Conservation (phyloP, 2,888 invertebrate genomes). For the Heterodera filipjevi region DNA sequence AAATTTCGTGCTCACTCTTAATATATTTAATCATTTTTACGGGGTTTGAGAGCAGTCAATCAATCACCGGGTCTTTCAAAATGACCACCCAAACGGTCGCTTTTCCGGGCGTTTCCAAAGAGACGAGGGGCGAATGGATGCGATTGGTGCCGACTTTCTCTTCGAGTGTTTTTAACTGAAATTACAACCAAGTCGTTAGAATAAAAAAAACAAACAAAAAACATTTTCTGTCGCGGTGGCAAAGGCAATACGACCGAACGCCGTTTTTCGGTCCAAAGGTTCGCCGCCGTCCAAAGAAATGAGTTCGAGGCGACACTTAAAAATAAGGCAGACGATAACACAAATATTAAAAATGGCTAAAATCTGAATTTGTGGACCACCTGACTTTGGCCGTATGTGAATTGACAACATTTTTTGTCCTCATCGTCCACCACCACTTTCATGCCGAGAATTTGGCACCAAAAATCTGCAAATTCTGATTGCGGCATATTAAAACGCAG, state of each 20-base stretch:
- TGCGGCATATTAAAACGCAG: not conserved
- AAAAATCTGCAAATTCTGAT: conserved; percentile 72
- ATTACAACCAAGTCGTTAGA: not conserved
- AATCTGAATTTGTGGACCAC: conserved; percentile 2
- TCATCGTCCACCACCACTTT: conserved; percentile 72
- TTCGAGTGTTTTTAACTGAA: conserved; percentile 78
- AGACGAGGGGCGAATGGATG: conserved; percentile 79
- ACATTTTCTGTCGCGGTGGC: conserved; percentile 74
- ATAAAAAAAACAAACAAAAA: not conserved
- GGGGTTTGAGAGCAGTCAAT: no score
- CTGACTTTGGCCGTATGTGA: conserved; percentile 49
- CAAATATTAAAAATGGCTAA: conserved; percentile 3
- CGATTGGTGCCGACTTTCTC: conserved; percentile 75
- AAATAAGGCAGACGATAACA: no score
- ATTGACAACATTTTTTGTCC: conserved; percentile 32
- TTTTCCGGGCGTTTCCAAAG: conserved; percentile 94
- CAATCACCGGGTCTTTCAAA: conserved; percentile 81
- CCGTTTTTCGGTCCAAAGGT: conserved; percentile 80
- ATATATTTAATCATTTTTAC: no score
- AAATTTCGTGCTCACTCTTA: conserved; percentile 78
- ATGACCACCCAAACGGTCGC: conserved; percentile 94
- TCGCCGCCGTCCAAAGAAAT: conserved; percentile 66
- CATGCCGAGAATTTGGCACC: conserved; percentile 80
- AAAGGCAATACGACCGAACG: conserved; percentile 93
- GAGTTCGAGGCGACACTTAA: conserved; percentile 75